Evolutionary conservation across 2,113 vertebrate species (phyloP).

Genomic region (Eulemur macaco): DNA sequence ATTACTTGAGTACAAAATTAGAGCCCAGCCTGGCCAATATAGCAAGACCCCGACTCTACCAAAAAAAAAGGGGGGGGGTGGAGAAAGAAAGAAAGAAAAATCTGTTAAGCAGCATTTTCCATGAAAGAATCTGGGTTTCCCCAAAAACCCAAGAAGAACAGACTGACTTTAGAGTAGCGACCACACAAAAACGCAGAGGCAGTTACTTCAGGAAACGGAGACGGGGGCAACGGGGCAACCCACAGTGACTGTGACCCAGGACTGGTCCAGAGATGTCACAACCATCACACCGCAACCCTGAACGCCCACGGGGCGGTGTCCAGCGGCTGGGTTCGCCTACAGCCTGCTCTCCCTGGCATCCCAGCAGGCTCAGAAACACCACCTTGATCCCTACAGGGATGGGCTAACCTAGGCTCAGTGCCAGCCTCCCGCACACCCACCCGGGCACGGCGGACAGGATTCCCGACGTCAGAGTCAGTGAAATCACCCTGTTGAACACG

Average conservation of each 20-base stretch:
- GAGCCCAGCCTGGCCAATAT: too few relatives aligned
- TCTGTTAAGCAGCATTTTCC: not conserved
- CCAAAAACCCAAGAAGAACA: not conserved
- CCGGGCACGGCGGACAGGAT: not conserved
- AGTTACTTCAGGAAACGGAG: not conserved
- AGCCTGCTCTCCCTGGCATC: not conserved
- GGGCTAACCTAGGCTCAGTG: not conserved
- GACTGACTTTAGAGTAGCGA: not conserved
- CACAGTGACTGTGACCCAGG: accelerated
- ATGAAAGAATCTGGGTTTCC: not conserved
- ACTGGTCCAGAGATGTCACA: not conserved
- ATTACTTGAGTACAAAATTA: too few relatives aligned
- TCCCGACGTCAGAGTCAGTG: not conserved
- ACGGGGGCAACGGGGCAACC: not conserved
- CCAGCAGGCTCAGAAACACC: not conserved
- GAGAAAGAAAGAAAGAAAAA: not conserved
- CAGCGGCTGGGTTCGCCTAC: too few relatives aligned
- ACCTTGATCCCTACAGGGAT: not conserved
- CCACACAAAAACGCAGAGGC: not conserved
- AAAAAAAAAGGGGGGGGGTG: too few relatives aligned
- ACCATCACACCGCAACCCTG: not conserved
- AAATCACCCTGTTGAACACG: not conserved
- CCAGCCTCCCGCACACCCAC: accelerated
- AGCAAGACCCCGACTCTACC: too few relatives aligned
- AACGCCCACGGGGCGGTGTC: too few relatives aligned